Conservation (phyloP, 2,797 vertebrate species). For the Benthosema pterotum region DNA sequence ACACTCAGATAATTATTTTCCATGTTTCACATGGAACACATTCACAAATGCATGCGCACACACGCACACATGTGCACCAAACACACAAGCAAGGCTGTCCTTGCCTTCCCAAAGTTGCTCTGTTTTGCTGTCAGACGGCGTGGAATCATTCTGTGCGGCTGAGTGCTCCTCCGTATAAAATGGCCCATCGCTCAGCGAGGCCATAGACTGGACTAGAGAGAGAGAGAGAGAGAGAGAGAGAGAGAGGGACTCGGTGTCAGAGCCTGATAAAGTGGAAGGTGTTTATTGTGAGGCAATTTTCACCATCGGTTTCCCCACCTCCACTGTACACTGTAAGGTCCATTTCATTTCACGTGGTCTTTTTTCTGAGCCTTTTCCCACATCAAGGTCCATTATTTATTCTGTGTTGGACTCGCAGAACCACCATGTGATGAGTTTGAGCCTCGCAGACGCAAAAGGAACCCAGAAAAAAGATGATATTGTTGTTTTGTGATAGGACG, state of each 20-base stretch:
- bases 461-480: no score
- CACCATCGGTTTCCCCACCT: constrained; percentile 35
- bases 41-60: neutral
- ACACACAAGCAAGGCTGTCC: constrained; percentile 42
- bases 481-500: no score
- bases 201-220: constrained; percentile 35
- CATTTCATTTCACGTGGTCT: no score
- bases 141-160: constrained; percentile 71
- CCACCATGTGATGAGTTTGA: no score
- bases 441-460: no score
- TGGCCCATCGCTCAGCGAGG: constrained; percentile 58
- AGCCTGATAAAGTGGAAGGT: constrained; percentile 46
- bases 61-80: constrained; percentile 19
- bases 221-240: constrained; percentile 34
- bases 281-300: constrained; percentile 45
- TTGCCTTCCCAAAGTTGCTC: constrained; percentile 57
- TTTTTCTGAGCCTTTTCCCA: no score
- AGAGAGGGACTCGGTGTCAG: constrained; percentile 7
- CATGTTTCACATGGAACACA: no score
- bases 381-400: no score
- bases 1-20: no score
- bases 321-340: constrained; percentile 12
- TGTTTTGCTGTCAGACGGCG: constrained; percentile 57
- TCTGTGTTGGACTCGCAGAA: no score
- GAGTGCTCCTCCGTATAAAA: constrained; percentile 70